phyloP scores from a whole-genome alignment of 2,797 vertebrate genomes.

The Acanthurus leucopareius region DNA sequence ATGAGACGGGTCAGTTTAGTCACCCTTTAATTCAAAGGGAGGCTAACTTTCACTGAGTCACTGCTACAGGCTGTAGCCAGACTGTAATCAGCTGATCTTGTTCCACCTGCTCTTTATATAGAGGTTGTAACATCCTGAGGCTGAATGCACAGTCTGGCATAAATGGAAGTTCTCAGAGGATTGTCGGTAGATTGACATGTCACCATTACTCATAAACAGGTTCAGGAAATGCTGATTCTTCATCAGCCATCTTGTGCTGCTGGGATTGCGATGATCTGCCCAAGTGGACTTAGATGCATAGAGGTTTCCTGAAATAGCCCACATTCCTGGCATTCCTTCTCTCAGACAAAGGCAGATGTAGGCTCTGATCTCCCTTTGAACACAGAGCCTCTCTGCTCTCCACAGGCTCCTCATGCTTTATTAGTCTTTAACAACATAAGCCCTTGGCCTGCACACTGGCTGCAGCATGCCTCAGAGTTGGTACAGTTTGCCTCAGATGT shows the following conservation, averaged over 20 bases:
- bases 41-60: slow-evolving; percentile 59
- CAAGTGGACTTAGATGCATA: slow-evolving; percentile 65
- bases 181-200: slow-evolving; percentile 59
- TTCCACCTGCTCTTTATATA: slow-evolving; percentile 62
- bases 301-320: slow-evolving; percentile 80
- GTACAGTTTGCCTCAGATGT: slow-evolving; percentile 40
- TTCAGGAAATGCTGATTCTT: slow-evolving; percentile 58
- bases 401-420: slow-evolving; percentile 77
- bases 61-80: slow-evolving; percentile 40
- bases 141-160: slow-evolving; percentile 49
- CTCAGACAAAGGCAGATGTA: slow-evolving; percentile 82
- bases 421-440: slow-evolving; percentile 78
- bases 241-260: slow-evolving; percentile 71
- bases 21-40: slow-evolving; percentile 32
- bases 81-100: slow-evolving; percentile 63
- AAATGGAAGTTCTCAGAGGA: slow-evolving; percentile 58
- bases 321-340: slow-evolving; percentile 83
- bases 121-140: slow-evolving; percentile 47
- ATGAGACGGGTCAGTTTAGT: slow-evolving; percentile 25
- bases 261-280: slow-evolving; percentile 54
- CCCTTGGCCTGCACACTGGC: slow-evolving; percentile 63
- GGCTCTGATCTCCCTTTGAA: slow-evolving; percentile 80
- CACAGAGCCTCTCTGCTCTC: slow-evolving; percentile 64
- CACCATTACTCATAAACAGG: slow-evolving; percentile 61
- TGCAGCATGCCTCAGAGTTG: slow-evolving; percentile 51